Conservation (phyloP, 1,140 invertebrate species). For the Drosophila pandora region DNA sequence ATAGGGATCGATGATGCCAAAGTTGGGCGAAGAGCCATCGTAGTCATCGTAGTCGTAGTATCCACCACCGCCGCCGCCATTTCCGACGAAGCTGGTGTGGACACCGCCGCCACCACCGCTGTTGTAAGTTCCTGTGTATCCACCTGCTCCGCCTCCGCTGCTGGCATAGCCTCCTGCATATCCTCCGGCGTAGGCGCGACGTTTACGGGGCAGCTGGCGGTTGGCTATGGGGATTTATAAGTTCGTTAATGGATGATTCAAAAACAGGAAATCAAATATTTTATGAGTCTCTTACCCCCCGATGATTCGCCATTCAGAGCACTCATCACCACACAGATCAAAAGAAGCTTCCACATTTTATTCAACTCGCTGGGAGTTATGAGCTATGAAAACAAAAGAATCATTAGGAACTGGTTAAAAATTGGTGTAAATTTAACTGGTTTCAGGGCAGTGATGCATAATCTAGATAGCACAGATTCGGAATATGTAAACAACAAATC, state of each 20-base stretch:
- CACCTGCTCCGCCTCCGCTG: constrained; percentile 51
- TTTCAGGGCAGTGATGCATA: constrained; percentile 22
- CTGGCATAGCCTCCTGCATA: constrained; percentile 52
- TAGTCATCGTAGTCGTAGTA: constrained; percentile 70
- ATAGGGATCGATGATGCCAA: constrained; percentile 76
- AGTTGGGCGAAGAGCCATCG: constrained; percentile 51
- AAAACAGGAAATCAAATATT: background rate
- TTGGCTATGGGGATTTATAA: constrained; percentile 7
- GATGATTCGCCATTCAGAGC: constrained; percentile 55
- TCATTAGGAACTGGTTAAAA: constrained; percentile 35
- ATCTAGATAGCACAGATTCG: constrained; percentile 2
- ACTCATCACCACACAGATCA: constrained; percentile 73
- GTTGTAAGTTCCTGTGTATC: constrained; percentile 59
- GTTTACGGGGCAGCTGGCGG: background rate
- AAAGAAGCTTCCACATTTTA: constrained; percentile 73
- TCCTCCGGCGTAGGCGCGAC: constrained; percentile 37
- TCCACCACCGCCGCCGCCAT: constrained; percentile 26
- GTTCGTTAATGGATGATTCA: background rate
- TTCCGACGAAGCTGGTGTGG: constrained; percentile 36
- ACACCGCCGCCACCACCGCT: constrained; percentile 34
- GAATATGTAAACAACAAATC: constrained; percentile 1
- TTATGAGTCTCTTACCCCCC: constrained; percentile 36
- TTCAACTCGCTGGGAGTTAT: constrained; percentile 25
- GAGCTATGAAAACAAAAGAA: constrained; percentile 15
- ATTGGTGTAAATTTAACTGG: constrained; percentile 42